Evolutionary conservation across 2,797 vertebrate genomes (phyloP), one percentile per base, ranked within the genome.

Genomic region (Pseudopleuronectes americanus): DNA sequence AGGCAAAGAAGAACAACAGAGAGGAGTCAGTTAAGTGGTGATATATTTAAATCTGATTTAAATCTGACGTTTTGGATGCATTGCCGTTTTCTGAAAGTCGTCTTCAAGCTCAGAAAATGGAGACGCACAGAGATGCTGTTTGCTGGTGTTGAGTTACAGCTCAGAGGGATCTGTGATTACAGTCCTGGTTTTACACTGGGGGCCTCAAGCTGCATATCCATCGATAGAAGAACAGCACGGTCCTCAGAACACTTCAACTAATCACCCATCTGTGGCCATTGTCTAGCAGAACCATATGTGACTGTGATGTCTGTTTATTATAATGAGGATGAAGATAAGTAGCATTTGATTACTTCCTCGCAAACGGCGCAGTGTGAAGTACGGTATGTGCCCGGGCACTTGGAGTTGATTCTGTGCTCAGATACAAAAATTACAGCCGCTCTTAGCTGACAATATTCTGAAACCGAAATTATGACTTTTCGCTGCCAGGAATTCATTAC

Each of bases 221-320:
- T 83, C 71, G 73, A 71, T 74, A 65, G 57, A 83, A 76, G 82
- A 89, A 89, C 81, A 84, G 85, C 87, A 63, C 76, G 82, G 87
- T 73, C 88, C 79, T 87, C 83, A 83, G 74, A 89, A 78, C 87
- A 86, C 89, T 91, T 84, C 78, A 87, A 59, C 77, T 91, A 90
- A 92, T 92, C 88, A 89, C 80, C 90, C 91, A 92, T 92, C 92
- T 92, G 92, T 84, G 87, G 73, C 81, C 68, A 90, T 89, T 93
- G 90, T 93, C 87, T 86, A 64, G 70, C 64, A 76, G 71, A 87
- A 83, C 67, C 84, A 84, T 86, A 87, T 87, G 89, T 61, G 78
- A 77, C 78, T 81, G 84, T 68, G 85, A 80, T 90, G 77, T 86
- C 82, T 90, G 79, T 85, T 90, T 84, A 86, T 86, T 84, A 84